These are phyloP conservation scores for Tragopan temminckii DNA, from an alignment of 2,797 vertebrate genomes.

Conservation along the genomic window DNA sequence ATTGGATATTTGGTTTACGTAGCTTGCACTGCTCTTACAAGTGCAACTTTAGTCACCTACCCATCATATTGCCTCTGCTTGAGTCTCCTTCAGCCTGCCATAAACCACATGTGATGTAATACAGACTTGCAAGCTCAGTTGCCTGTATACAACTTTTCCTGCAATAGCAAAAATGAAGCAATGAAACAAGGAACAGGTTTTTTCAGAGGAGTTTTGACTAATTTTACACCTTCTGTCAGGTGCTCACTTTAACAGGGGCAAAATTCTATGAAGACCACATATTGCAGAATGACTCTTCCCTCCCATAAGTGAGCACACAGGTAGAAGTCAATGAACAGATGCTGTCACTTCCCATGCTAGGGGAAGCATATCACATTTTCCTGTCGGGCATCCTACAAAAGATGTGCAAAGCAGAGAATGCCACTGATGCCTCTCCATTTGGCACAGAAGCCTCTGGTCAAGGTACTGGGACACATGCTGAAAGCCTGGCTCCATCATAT, in stretches of 20 bases:
- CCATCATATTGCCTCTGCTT: neutral
- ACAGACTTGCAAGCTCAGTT: neutral
- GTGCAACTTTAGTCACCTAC: conserved; percentile 26
- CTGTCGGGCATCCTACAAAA: neutral
- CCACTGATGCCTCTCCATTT: neutral
- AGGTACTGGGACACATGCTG: accelerated
- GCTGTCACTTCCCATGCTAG: accelerated
- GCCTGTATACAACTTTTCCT: neutral
- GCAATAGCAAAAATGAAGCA: accelerated
- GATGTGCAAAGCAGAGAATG: neutral
- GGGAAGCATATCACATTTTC: neutral
- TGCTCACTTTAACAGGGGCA: neutral
- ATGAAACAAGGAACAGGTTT: neutral
- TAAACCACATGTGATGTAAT: accelerated
- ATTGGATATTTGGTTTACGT: conserved; percentile 68
- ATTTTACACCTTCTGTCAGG: neutral
- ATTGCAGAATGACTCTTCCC: neutral
- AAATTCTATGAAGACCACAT: neutral
- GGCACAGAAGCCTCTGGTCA: neutral
- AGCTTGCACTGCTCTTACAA: neutral
- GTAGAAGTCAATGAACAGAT: neutral
- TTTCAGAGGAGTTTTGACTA: neutral
- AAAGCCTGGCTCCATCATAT: neutral
- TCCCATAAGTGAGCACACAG: accelerated
- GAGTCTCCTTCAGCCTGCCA: neutral